Evolutionary conservation across 2,113 vertebrate species (phyloP).

Genomic region (Antechinus flavipes): DNA sequence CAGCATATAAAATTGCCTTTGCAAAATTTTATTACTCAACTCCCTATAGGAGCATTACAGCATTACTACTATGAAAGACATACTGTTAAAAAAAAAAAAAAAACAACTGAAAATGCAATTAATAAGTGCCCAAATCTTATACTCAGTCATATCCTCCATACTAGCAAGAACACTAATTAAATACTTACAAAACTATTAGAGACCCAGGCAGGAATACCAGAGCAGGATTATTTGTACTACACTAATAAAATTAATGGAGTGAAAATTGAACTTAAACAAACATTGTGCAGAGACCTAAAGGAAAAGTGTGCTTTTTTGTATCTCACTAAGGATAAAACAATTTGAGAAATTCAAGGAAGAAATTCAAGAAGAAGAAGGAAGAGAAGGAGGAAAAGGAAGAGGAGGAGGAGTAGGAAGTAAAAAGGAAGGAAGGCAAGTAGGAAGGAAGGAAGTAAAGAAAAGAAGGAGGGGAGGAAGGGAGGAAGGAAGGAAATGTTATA

Average conservation of each 20-base stretch:
- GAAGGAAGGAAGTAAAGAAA: neutral
- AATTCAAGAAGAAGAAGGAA: neutral
- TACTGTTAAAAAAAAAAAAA: neutral
- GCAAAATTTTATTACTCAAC: neutral
- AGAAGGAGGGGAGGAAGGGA: neutral
- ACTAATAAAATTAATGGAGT: neutral
- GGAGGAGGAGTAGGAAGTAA: neutral
- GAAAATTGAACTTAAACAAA: neutral
- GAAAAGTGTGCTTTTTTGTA: neutral
- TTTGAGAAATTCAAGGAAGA: neutral
- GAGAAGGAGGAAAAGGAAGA: accelerated
- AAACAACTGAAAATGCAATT: neutral
- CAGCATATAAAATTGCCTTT: neutral
- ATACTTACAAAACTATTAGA: neutral
- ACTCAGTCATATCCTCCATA: neutral
- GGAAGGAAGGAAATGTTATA: neutral
- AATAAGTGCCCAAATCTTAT: neutral
- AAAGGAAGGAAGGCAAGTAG: neutral
- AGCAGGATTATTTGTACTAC: neutral
- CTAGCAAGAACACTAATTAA: neutral
- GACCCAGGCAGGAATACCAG: neutral
- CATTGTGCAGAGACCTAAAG: neutral
- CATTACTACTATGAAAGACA: neutral
- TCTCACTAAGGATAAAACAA: neutral
- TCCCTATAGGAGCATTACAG: neutral